Conservation (phyloP, 35 echinoderm and acorn worm genomes). For the Acanthaster planci region DNA sequence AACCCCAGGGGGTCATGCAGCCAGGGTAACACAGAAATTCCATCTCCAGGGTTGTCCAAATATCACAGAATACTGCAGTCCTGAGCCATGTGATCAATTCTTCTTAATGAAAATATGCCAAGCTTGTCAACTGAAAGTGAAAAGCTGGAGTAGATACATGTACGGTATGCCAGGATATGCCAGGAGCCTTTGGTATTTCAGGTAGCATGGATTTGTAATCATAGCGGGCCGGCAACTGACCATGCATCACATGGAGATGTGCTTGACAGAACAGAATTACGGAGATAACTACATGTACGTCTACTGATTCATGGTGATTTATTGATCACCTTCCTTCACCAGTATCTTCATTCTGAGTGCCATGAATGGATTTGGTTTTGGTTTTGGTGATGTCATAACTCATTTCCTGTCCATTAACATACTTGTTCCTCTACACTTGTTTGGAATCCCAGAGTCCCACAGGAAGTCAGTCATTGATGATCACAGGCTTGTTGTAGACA, state of each 20-base stretch:
- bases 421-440: conserved; percentile 26
- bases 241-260: too few relatives aligned
- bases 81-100: neutral
- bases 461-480: conserved; percentile 21
- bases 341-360: neutral
- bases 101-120: conserved; percentile 8
- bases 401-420: conserved; percentile 43
- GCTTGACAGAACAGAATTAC: too few relatives aligned
- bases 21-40: neutral
- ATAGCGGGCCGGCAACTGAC: too few relatives aligned
- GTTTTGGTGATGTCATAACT: conserved; percentile 34
- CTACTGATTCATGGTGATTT: too few relatives aligned
- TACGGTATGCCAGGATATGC: too few relatives aligned
- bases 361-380: conserved; percentile 9
- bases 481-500: too few relatives aligned
- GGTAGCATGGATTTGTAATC: neutral
- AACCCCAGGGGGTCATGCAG: neutral
- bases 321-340: too few relatives aligned
- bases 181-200: neutral
- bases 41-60: neutral
- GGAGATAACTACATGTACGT: too few relatives aligned
- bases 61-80: neutral
- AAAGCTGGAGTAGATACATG: neutral
- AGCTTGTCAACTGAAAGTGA: neutral
- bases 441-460: conserved; percentile 1